Evolutionary conservation across 2,797 vertebrate genomes (phyloP).

Genomic region (Odontamblyopus lacepedii): DNA sequence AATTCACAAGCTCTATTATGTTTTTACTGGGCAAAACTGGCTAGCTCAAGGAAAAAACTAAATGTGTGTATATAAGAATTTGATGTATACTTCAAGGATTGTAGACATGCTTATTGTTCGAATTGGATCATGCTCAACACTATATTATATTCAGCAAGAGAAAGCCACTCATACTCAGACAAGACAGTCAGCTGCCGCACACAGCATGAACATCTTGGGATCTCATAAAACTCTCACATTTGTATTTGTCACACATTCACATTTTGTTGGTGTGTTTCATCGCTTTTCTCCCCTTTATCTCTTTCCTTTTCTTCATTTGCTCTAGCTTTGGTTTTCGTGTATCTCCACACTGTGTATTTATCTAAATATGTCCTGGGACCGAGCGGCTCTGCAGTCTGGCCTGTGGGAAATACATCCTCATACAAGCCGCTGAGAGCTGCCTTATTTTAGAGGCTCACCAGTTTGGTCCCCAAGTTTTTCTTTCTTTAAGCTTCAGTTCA

Average conservation of each 20-base stretch:
- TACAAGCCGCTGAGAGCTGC: slow-evolving; percentile 58
- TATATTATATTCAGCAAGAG: background rate
- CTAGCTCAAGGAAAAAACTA: slow-evolving; percentile 6
- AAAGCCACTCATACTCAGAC: background rate
- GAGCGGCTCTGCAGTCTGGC: slow-evolving; percentile 70
- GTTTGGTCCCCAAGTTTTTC: slow-evolving; percentile 55
- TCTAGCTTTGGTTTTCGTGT: slow-evolving; percentile 47
- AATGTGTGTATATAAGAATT: background rate
- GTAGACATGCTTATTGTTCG: background rate
- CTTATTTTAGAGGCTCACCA: slow-evolving; percentile 66
- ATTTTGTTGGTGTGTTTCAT: slow-evolving; percentile 3
- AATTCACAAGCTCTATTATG: slow-evolving; percentile 22
- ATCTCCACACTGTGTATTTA: slow-evolving; percentile 78
- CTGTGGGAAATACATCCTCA: slow-evolving; percentile 55
- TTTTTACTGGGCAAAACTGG: slow-evolving; percentile 9
- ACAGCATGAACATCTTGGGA: background rate
- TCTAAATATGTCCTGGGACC: slow-evolving; percentile 79
- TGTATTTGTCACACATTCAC: background rate
- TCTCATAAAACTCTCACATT: background rate
- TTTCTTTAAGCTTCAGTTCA: slow-evolving; percentile 49
- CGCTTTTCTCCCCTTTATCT: background rate
- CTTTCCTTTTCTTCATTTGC: slow-evolving; percentile 29
- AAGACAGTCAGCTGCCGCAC: background rate
- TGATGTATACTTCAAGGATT: background rate
- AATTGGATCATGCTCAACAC: background rate